Evolutionary conservation across 2,888 invertebrate genomes (phyloP), one percentile per base, ranked within the genome.

Genomic region (Synergus laeviventris): DNA sequence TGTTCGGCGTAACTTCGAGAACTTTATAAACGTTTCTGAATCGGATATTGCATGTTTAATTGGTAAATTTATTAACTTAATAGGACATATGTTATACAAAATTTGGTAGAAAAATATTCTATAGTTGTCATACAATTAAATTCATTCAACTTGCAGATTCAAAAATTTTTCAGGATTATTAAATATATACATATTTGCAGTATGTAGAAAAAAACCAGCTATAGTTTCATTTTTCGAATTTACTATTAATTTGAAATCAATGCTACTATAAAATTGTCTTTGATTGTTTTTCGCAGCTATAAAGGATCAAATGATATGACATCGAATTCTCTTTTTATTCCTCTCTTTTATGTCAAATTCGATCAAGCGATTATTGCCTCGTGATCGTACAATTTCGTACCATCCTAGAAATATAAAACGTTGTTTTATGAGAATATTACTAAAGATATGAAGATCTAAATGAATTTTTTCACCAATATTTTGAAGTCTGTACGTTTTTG

Each of bases 321-420:
- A 31, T 49, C 16, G 24, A 70, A 9, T 8, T 70, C 49, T 49
- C 31, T 31, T 66, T 66, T 45, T 21, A 31, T 14, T 42, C 24
- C 49, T 24, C 70, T 24, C 49, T n/a, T 66, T 70, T n/a, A 49
- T 70, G 45, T 36, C 12, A 16, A 45, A 45, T 42, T 70, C 49
- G 31, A 70, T 70, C 31, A 45, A 31, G 49, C 70, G 45, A 49
- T 31, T 56, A 56, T 56, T 56, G 21, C 56, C 18, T 21, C 56
- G 12, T 21, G 56, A 56, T 70, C 49, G 49, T 70, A 31, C 70
- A 70, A 31, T 70, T 49, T 45, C 21, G 70, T 70, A 70, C 49
- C 70, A 70, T 49, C 70, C n/a, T n/a, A 45, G 11, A 70, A 70
- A 31, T 66, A 24, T 45, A 49, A 36, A 49, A n/a, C 49, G n/a